Evolutionary conservation across 2,888 invertebrate species (phyloP).

Genomic region (Morpho achilles): DNA sequence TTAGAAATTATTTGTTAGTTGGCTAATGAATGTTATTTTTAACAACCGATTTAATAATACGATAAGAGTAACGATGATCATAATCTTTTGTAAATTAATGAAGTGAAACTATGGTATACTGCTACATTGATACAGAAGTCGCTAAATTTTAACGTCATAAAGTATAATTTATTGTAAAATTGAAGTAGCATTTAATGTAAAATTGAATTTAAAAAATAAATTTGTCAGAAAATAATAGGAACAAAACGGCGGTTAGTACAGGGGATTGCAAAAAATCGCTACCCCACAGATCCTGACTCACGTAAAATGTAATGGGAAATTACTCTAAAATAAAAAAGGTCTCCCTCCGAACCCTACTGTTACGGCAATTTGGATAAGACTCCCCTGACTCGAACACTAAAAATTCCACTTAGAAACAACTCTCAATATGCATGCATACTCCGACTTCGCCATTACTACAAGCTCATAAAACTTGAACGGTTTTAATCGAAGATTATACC

Average conservation of each 20-base stretch:
- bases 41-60: too few species aligned
- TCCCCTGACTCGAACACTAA: constrained; percentile 61
- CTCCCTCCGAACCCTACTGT: constrained; percentile 62
- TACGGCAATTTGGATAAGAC: constrained; percentile 70
- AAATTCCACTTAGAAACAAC: constrained; percentile 64
- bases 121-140: too few species aligned
- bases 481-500: constrained; percentile 51
- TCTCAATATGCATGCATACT: constrained; percentile 60
- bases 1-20: too few species aligned
- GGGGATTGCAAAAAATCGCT: constrained; percentile 45
- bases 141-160: too few species aligned
- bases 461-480: constrained; percentile 53
- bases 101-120: too few species aligned
- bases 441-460: constrained; percentile 43
- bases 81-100: too few species aligned
- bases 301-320: constrained; percentile 73
- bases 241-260: constrained; percentile 42
- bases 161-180: background rate
- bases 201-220: constrained; percentile 1
- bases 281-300: constrained; percentile 61
- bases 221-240: constrained; percentile 34
- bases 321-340: constrained; percentile 70
- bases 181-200: background rate
- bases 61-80: too few species aligned
- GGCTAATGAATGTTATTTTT: too few species aligned